phyloP scores from a whole-genome alignment of 2,888 invertebrate species.

The Scaptomyza cyrtandrae region DNA sequence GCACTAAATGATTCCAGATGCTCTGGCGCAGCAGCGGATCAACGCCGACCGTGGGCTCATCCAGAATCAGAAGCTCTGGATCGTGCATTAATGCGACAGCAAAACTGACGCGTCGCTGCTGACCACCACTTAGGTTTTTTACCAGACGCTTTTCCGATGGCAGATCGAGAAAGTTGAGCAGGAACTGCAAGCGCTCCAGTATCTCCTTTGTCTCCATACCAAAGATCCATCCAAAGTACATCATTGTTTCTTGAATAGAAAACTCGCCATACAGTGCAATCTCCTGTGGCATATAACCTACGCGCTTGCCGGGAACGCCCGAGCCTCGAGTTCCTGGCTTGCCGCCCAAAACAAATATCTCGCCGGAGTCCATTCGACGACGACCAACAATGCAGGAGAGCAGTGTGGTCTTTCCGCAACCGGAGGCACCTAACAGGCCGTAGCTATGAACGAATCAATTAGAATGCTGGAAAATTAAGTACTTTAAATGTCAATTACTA shows the following conservation, averaged over 20 bases:
- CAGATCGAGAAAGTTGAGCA: constrained; percentile 95
- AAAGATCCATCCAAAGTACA: constrained; percentile 98
- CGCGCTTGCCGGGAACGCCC: constrained; percentile 95
- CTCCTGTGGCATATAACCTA: constrained; percentile 99
- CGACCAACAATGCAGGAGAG: constrained; percentile 96
- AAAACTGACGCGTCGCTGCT: constrained; percentile 95
- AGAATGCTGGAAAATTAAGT: background rate
- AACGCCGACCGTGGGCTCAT: constrained; percentile 97
- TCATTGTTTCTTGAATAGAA: constrained; percentile 97
- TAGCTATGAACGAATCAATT: constrained; percentile 87
- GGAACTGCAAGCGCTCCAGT: constrained; percentile 91
- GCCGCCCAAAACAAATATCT: constrained; percentile 95
- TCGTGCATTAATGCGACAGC: constrained; percentile 97
- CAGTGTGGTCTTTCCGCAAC: constrained; percentile 98
- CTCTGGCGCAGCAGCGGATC: constrained; percentile 95
- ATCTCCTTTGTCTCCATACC: constrained; percentile 95
- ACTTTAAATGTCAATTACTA: background rate
- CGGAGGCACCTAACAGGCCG: constrained; percentile 96
- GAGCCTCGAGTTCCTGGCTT: constrained; percentile 95
- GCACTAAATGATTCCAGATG: constrained; percentile 97
- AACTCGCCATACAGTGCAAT: constrained; percentile 96
- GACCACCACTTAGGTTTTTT: constrained; percentile 94
- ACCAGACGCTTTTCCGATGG: constrained; percentile 93
- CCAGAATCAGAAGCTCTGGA: constrained; percentile 94
- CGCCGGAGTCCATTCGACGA: constrained; percentile 92